Evolutionary conservation across 1,140 invertebrate genomes (phyloP).

Genomic region (Nebria ingens): DNA sequence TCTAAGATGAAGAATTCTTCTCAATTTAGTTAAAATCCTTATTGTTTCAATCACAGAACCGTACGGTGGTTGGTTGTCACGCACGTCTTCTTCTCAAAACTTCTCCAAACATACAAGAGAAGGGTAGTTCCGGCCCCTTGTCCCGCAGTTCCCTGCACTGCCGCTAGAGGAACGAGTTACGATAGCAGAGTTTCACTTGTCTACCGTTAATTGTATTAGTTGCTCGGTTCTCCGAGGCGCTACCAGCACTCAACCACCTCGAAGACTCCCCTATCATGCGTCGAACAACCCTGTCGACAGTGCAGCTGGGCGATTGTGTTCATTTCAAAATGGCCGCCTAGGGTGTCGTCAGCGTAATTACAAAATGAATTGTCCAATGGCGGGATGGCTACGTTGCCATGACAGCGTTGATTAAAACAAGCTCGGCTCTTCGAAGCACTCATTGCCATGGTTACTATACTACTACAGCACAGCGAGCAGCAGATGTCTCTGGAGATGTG

Average conservation of each 20-base stretch:
- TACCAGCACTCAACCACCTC: constrained; percentile 23
- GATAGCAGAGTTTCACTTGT: constrained; percentile 37
- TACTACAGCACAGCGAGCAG: constrained; percentile 20
- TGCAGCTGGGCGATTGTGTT: constrained; percentile 28
- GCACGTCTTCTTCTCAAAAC: neutral
- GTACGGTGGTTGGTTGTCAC: neutral
- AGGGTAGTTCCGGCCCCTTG: neutral
- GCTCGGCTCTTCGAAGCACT: constrained; percentile 33
- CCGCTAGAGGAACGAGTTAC: constrained; percentile 27
- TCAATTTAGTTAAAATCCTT: constrained; percentile 6
- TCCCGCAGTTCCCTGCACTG: neutral
- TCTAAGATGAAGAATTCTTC: no score
- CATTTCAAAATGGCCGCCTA: constrained; percentile 37
- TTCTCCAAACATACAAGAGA: no score
- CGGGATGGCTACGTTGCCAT: constrained; percentile 36
- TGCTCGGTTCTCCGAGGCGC: constrained; percentile 22
- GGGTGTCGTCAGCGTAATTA: constrained; percentile 39
- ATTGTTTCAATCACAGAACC: constrained; percentile 1
- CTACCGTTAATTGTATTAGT: constrained; percentile 38
- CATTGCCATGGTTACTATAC: constrained; percentile 32
- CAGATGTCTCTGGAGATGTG: constrained; percentile 26
- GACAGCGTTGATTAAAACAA: constrained; percentile 39
- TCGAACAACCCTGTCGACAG: constrained; percentile 18
- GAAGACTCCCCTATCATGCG: constrained; percentile 18
- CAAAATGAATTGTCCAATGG: constrained; percentile 39